A percentile compares a stretch with the other conserved stretches of the same genome.
Conservation (phyloP, 2,113 vertebrate genomes). For the Pogonocichla stellata region DNA sequence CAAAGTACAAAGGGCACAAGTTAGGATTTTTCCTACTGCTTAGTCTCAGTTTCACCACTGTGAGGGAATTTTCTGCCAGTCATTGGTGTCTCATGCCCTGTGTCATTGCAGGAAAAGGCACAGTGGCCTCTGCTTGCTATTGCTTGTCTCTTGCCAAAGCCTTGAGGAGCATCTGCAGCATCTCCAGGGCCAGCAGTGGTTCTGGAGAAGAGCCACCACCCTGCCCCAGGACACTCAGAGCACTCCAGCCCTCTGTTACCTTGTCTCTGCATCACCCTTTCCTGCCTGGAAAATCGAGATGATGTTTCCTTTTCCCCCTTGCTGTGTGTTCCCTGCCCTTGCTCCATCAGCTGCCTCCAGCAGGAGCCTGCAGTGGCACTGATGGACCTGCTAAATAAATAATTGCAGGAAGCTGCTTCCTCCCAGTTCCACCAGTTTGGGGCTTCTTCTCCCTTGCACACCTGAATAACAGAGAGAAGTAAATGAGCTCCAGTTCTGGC, state of each 20-base stretch:
- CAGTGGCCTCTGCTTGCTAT: background rate
- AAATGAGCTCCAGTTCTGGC: background rate
- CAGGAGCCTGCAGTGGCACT: background rate
- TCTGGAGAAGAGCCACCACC: background rate
- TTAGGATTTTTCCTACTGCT: background rate
- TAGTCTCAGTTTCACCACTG: background rate
- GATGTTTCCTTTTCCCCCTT: background rate
- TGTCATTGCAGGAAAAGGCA: background rate
- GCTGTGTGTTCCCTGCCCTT: background rate
- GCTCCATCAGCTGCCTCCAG: background rate
- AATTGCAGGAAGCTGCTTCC: background rate
- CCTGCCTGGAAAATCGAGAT: background rate
- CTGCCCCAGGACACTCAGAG: background rate
- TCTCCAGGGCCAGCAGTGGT: background rate
- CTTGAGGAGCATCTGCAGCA: background rate
- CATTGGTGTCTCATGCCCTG: fast-evolving
- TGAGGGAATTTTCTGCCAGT: background rate
- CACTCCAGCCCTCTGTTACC: background rate
- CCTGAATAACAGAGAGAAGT: background rate
- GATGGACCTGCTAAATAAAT: background rate
- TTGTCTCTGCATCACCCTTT: background rate
- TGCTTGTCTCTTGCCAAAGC: background rate
- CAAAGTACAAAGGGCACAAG: background rate
- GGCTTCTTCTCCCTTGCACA: background rate
- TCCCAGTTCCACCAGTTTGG: background rate